Evolutionary conservation across 2,113 vertebrate genomes (phyloP).

Genomic region (Pandion haliaetus): DNA sequence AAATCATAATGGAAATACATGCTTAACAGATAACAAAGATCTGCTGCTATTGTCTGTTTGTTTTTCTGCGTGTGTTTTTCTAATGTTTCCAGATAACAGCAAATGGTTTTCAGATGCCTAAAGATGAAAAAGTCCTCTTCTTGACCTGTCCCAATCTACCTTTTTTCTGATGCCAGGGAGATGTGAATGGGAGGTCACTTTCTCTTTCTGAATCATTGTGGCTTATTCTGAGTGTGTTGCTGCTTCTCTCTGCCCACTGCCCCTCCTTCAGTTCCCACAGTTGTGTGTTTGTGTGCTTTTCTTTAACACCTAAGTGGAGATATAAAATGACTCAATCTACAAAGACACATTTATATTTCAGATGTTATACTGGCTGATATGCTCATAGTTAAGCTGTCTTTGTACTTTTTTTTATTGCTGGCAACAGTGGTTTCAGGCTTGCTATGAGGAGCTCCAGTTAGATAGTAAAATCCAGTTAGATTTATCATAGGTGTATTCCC

Average conservation of each 20-base stretch:
- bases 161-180: neutral
- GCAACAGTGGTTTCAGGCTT: neutral
- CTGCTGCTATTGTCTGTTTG: neutral
- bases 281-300: neutral
- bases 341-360: constrained; percentile 25
- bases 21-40: neutral
- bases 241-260: neutral
- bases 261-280: neutral
- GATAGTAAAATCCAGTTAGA: neutral
- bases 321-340: constrained; percentile 37
- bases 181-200: neutral
- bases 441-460: neutral
- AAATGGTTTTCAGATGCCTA: neutral
- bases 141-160: neutral
- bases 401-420: neutral
- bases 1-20: neutral
- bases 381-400: neutral
- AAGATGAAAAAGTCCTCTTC: neutral
- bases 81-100: neutral
- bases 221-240: neutral
- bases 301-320: constrained; percentile 1
- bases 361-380: constrained; percentile 1
- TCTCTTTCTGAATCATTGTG: neutral
- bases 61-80: neutral
- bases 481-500: neutral